Conservation (phyloP, 2,888 invertebrate species). For the Microplitis manilae region DNA sequence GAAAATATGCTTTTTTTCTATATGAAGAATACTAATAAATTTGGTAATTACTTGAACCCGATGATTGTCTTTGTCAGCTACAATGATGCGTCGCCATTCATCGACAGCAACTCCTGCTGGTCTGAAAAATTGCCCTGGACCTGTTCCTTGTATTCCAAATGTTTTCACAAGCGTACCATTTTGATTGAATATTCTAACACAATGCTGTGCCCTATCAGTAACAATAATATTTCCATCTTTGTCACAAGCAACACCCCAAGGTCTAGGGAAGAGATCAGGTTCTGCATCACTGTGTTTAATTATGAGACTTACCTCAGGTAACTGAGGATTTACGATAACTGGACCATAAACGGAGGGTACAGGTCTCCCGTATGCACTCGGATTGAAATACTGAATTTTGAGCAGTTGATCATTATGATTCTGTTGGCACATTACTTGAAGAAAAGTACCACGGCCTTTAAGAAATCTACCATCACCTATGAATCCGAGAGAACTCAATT, state of each 20-base stretch:
- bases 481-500: background rate
- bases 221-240: slow-evolving; percentile 84
- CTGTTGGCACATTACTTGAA: background rate
- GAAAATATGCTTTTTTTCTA: background rate
- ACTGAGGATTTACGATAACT: too few relatives aligned
- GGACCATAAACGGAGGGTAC: too few relatives aligned
- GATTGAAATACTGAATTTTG: too few relatives aligned
- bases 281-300: too few relatives aligned
- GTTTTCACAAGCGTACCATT: slow-evolving; percentile 81
- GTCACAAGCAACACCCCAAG: slow-evolving; percentile 87
- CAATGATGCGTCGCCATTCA: slow-evolving; percentile 84
- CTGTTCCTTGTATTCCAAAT: slow-evolving; percentile 86
- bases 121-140: slow-evolving; percentile 90
- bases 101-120: slow-evolving; percentile 93
- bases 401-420: too few relatives aligned
- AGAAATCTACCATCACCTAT: background rate
- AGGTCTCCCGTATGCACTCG: too few relatives aligned
- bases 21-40: background rate
- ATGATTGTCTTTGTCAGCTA: slow-evolving; percentile 98
- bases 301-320: too few relatives aligned
- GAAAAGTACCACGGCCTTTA: background rate
- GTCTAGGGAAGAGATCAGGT: slow-evolving; percentile 62
- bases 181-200: slow-evolving; percentile 79
- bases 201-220: slow-evolving; percentile 85
- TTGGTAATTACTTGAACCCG: slow-evolving; percentile 79